Base-by-base conservation (phyloP, 2,113 vertebrate genomes). In the Erpornis zantholeuca region DNA sequence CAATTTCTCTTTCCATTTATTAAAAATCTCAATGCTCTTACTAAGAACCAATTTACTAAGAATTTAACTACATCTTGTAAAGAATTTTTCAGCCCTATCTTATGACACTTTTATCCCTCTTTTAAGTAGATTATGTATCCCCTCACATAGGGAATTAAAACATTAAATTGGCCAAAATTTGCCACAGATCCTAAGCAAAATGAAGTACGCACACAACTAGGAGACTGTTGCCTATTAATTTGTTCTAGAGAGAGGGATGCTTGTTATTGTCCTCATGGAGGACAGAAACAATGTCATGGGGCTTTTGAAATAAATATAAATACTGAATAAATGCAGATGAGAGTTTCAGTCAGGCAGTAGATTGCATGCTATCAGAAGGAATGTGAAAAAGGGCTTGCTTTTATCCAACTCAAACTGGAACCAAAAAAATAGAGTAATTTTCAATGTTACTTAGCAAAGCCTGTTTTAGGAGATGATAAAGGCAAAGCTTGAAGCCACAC, bases 381-480 rank as follows among this genome's bases (percentile, higher is more conserved):
- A 75, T 33, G 31, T 49, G 69, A 24, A 71, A 92, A 78, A 60
- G 22, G 38, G 65, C 56, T 66, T 83, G 52, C 12, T 94, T 92
- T 59, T 24, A 79, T 89, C 31, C 45, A 82, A 56, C 42, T 65
- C 72, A 79, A 88, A 70, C 36, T 66, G 45, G 17, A 86, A 70
- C 53, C 2, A 52, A 84, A 61, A 61, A 88, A 80, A 63, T 21
- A 52, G 54, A 71, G 70, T 69, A 79, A 72, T 91, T 93, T 95
- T 90, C 66, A 91, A 12, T 56, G 64, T 80, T 93, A 83, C 60
- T 95, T 94, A 83, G 56, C 45, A 78, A 82, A 86, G 53, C 13
- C 65, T 92, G 11, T 96, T 95, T 92, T 84, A 83, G 56, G 45
- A 94, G 64, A 90, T 70, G 68, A 89, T 81, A 89, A 96, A 96